Evolutionary conservation across 1,140 invertebrate genomes (phyloP).

Genomic region (Stenopsyche tienmushanensis): DNA sequence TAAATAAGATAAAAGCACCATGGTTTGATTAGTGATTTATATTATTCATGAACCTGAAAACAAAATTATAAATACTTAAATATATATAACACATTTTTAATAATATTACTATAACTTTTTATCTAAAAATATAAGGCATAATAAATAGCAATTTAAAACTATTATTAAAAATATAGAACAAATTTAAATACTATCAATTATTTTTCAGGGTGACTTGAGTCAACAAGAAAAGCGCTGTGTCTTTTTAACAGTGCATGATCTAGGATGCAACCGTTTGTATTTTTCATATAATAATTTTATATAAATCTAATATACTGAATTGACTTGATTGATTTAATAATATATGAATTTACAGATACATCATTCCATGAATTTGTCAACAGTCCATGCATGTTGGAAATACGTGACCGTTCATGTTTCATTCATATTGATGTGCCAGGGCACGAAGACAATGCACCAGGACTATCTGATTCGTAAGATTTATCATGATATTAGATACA

Average conservation of each 20-base stretch:
- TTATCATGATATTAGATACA: background rate
- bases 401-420: constrained; percentile 82
- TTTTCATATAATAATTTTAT: background rate
- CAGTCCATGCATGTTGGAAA: constrained; percentile 79
- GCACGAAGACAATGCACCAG: constrained; percentile 78
- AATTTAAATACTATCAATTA: too few species aligned
- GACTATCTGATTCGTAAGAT: constrained; percentile 66
- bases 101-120: too few species aligned
- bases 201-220: constrained; percentile 71
- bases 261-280: constrained; percentile 86
- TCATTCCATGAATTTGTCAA: constrained; percentile 76
- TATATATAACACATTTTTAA: too few species aligned
- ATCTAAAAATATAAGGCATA: too few species aligned
- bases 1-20: too few species aligned
- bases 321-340: constrained; percentile 4
- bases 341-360: constrained; percentile 58
- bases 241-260: constrained; percentile 86
- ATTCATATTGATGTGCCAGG: constrained; percentile 88
- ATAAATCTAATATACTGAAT: constrained; percentile 6
- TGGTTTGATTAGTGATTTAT: too few species aligned
- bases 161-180: too few species aligned
- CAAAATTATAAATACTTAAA: too few species aligned
- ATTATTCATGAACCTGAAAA: too few species aligned
- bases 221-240: constrained; percentile 77
- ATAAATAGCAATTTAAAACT: too few species aligned